Base-by-base conservation (phyloP, 92 coral and sea anemone species). In the Scolanthus callimorphus region DNA sequence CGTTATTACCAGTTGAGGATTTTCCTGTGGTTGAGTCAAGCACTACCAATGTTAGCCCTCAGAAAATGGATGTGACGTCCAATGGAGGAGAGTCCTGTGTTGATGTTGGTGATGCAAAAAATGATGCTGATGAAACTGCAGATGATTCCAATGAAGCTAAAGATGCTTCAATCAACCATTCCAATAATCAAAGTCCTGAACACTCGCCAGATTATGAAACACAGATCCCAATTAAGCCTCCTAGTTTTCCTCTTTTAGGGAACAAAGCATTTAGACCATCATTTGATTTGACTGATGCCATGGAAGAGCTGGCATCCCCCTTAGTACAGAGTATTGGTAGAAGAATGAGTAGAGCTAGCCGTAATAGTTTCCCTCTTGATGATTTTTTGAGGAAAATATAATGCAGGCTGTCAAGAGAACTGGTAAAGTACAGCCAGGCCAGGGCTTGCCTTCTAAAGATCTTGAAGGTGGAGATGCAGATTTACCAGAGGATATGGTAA, bases 331-430 rank as follows among this genome's bases (percentile, higher is more conserved):
- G 73, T 54, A 19, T 58, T 1, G 31, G 71, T 23, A 67, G 84
- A 39, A 79, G 83, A 27, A 80, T 88, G 57, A 77, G 73, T 69
- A 80, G 97, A 31, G 77, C 79, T 23, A 90, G 97, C 62, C 80
- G 97, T 17, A 83, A 79, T 57, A 90, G 97, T 53, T 82, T 90
- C 41, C 86, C 89, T 38, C 49, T 90, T 44, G 97, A 82, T 79
- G 97, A 87, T 23, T 69, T 77, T 24, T 90, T 29, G 76, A 79
- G n/a, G 90, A 86, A 66, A 84, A 90, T 54, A 79, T 90, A 46
- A 65, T 76, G 31, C 86, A 80, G 27, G 88, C 85, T 1, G 69
- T 90, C 17, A 58, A 78, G 51, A 86, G 85, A 29, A 65, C 88
- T 34, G 41, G 8, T 34, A 34, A 34, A 6, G 41, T 34, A 6